Conservation (phyloP, 1,140 invertebrate genomes). For the Probaryconus sp. region DNA sequence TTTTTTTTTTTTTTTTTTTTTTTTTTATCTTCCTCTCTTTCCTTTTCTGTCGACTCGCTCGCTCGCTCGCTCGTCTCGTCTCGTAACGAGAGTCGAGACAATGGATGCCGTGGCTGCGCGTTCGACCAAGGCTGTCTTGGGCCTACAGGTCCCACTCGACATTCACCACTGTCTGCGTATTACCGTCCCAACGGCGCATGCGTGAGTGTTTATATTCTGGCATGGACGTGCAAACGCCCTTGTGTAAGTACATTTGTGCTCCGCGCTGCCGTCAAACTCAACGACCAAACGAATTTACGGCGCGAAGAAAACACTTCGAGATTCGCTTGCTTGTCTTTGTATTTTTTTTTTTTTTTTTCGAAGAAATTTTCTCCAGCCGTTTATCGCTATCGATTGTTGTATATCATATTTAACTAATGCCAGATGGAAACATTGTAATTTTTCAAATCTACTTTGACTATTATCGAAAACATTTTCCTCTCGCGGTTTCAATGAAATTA, state of each 20-base stretch:
- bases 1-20: too few species aligned
- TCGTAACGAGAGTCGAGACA: conserved; percentile 77
- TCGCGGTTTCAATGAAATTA: too few species aligned
- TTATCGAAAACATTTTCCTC: neutral
- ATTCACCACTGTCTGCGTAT: conserved; percentile 61
- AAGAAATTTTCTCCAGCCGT: neutral
- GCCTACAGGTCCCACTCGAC: conserved; percentile 60
- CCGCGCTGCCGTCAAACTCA: conserved; percentile 26
- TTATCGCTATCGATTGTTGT: conserved; percentile 21
- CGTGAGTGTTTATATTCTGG: conserved; percentile 18
- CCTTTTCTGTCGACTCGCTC: conserved; percentile 42
- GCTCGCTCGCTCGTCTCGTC: conserved; percentile 69
- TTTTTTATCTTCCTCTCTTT: conserved; percentile 14
- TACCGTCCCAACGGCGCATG: too few species aligned
- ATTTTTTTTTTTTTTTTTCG: conserved; percentile 8
- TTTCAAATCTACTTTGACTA: too few species aligned
- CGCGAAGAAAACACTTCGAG: conserved; percentile 37
- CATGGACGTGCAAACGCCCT: too few species aligned
- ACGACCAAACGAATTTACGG: conserved; percentile 41
- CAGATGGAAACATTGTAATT: too few species aligned
- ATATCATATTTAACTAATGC: too few species aligned
- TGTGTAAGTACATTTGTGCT: neutral
- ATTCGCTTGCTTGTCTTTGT: conserved; percentile 8
- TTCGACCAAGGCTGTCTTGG: conserved; percentile 73
- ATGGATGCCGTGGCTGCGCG: conserved; percentile 74